Evolutionary conservation across 2,797 vertebrate species (phyloP).

Genomic region (Sciurus carolinensis): DNA sequence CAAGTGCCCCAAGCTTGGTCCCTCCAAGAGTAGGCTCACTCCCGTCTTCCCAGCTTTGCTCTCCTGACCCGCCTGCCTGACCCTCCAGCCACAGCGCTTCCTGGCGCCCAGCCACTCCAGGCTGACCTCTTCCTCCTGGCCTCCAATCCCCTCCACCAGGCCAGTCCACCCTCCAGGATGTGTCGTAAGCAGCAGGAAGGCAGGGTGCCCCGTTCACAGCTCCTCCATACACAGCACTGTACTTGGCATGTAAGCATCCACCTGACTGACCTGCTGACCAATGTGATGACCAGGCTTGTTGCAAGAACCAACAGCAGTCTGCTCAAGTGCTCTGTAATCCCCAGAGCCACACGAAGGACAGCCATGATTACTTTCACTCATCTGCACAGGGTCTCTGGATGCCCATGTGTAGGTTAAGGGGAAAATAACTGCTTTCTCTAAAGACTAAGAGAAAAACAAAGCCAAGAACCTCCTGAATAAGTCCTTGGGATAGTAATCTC

Average conservation of each 20-base stretch:
- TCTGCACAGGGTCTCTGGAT: background rate
- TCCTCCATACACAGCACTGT: background rate
- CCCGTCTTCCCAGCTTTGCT: background rate
- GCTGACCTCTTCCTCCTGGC: background rate
- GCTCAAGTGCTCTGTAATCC: background rate
- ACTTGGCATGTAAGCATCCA: background rate
- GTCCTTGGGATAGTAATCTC: background rate
- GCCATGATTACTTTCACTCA: background rate
- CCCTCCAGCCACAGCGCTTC: rapidly evolving
- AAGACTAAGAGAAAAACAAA: background rate
- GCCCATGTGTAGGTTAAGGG: background rate
- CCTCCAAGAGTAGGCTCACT: background rate
- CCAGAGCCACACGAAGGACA: background rate
- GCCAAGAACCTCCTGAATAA: background rate
- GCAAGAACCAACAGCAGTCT: background rate
- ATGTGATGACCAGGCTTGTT: background rate
- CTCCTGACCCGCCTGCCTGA: background rate
- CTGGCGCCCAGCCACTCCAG: background rate
- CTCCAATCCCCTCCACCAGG: background rate
- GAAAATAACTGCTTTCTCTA: background rate
- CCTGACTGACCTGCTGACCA: background rate
- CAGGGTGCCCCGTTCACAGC: background rate
- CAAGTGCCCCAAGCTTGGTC: background rate
- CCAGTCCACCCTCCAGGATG: background rate
- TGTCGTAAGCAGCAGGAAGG: background rate